Base-by-base conservation (phyloP, 2,797 vertebrate genomes). In the Vultur gryphus region DNA sequence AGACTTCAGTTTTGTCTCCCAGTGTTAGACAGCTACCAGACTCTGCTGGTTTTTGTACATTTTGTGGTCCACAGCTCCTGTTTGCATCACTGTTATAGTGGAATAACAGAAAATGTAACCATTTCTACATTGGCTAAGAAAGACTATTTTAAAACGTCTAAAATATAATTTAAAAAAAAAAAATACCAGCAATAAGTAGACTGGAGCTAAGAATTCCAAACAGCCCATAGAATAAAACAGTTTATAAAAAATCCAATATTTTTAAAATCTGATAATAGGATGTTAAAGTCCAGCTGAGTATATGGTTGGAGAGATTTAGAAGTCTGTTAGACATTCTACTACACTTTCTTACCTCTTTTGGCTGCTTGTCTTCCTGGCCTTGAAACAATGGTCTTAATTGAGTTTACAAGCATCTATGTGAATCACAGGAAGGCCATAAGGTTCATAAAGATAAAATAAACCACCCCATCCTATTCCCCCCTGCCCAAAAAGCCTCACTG, bases 391-490 rank as follows among this genome's bases (percentile, higher is more conserved):
- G 24, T 37, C 35, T 81, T 83, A n/a, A 26, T 35, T 77, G 14
- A 72, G 11, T 66, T 79, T 31, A 8, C 33, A 62, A 58, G 16
- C 17, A 28, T 9, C 33, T 62, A 6, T 35, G 10, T 76, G 61
- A 61, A 76, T 73, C 19, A 82, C 67, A 90, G 51, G 13, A 86
- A 77, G 17, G 7, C 41, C 5, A 2, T 44, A 70, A 80, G 4
- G 4, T 65, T 87, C 18, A 41, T 75, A 49, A 73, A 51, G 13
- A 65, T 39, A 46, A 70, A 89, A 87, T 26, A 69, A 61, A 65
- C 7, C 7, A 33, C 14, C 4, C 1, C 0, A 13, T 11, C 19
- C 11, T 78, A 43, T 59, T 46, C 6, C 6, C 10, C 3, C 8
- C 17, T 62, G 11, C 20, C 14, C 16, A n/a, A 20, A 83, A 70